Base-by-base conservation (phyloP, 2,888 invertebrate species). In the Archaeoteleia sp. region DNA sequence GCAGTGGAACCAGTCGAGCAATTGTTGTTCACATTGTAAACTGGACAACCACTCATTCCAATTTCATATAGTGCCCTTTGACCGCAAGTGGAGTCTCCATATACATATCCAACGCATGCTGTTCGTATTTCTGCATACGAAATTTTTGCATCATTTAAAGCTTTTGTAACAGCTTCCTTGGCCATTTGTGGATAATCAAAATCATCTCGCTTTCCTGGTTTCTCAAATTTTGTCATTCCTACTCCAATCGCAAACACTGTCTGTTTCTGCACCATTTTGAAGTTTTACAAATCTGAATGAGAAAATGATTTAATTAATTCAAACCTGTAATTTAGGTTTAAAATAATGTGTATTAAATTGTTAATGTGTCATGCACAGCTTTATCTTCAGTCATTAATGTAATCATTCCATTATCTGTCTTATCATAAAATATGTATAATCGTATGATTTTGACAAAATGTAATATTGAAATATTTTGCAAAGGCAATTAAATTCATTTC, bases 141-240 rank as follows among this genome's bases (percentile, higher is more conserved):
- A 15, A 97, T 86, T 65, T 90, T 90, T 9, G 95, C 93, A 87
- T 98, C 98, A 12, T 90, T 86, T 4, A 98, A 86, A 8, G 98
- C 98, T 71, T 94, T 94, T 8, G 89, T 88, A 0, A 97, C 94
- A 1, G 98, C 95, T 87, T 98, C 98, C 79, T 94, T 93, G 9
- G 94, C 97, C 90, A 98, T 91, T 74, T 96, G 93, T 0, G 98
- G 98, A 84, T 98, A 99, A 85, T 98, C 98, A 77, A 92, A 91
- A 74, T 93, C 89, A 45, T 91, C 88, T 53, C 91, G 87, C 42
- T 89, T 88, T 46, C 94, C 96, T 39, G 98, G 98, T 86, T 98
- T 98, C 80, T 95, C 94, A 87, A 99, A 99, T 90, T 97, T 97
- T 69, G 97, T 97, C 97, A 98, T 98, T 70, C 97, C 97, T 74